Base-by-base conservation (phyloP, 2,888 invertebrate species). In the Chaetogeoica ovagalla region DNA sequence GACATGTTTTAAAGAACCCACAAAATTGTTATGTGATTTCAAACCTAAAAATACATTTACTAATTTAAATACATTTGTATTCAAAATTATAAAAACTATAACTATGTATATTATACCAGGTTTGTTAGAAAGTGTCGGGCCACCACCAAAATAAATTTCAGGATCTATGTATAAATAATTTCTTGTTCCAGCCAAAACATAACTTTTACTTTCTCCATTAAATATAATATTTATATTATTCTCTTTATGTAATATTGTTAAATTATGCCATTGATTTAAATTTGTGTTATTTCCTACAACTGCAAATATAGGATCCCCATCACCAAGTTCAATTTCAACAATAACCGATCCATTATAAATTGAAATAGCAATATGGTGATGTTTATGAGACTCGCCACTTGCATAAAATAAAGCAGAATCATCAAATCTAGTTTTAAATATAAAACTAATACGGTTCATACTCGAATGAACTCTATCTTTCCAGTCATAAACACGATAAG, bases 401-500 rank as follows among this genome's bases (percentile, higher is more conserved):
- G 96, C 96, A 86, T 97, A 97, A 86, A 97, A 94, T 82, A 97
- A 87, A 4, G 94, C 95, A 13, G 96, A 96, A 85, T 97, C 94
- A 85, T 95, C 95, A 87, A 94, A 94, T 84, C 92, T 91, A 13
- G 97, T 97, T 90, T 93, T 94, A 87, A 97, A 97, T 86, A 94
- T 90, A 85, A 97, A 88, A 85, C 96, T 95, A 85, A 97, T 93
- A 84, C 94, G 89, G 82, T 94, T 95, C 66, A 91, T 91, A 68
- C 94, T 92, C 0, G 95, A 94, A 86, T 96, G 95, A 19, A 95
- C 94, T 81, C 94, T 90, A 86, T 95, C 94, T 86, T 94, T 94
- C 94, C 94, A 95, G 85, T 95, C 94, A 86, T 96, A 96, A 70
- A 96, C 93, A 81, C 95, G 90, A 87, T 96, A 97, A 0, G 94